Evolutionary conservation across 2,888 invertebrate genomes (phyloP).

Genomic region (Pherbina coryleti): DNA sequence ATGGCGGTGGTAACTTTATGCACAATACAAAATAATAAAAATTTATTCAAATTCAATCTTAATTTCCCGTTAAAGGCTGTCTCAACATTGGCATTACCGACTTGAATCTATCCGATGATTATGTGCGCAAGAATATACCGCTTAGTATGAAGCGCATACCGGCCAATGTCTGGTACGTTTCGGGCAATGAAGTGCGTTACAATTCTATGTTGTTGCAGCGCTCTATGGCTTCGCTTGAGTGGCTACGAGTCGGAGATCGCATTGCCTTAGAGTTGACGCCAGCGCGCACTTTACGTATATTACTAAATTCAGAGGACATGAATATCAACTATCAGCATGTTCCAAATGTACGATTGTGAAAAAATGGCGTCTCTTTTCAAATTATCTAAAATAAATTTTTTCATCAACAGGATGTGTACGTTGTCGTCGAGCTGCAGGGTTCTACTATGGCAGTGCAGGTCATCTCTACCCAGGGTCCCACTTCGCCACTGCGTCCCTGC

Average conservation of each 20-base stretch:
- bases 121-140: slow-evolving; percentile 77
- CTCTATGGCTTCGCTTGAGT: slow-evolving; percentile 79
- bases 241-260: slow-evolving; percentile 84
- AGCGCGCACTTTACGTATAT: slow-evolving; percentile 79
- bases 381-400: not conserved
- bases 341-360: slow-evolving; percentile 75
- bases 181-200: slow-evolving; percentile 77
- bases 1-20: not conserved
- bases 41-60: slow-evolving; percentile 29
- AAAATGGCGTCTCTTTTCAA: not conserved
- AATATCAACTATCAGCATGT: slow-evolving; percentile 82
- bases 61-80: slow-evolving; percentile 75
- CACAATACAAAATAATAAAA: not conserved
- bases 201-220: slow-evolving; percentile 77
- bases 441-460: slow-evolving; percentile 83
- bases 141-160: slow-evolving; percentile 76
- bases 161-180: slow-evolving; percentile 72
- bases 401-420: slow-evolving; percentile 79
- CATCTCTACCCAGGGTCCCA: slow-evolving; percentile 74
- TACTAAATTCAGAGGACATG: slow-evolving; percentile 86
- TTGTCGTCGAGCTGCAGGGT: slow-evolving; percentile 86
- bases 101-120: slow-evolving; percentile 75
- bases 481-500: slow-evolving; percentile 69
- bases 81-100: slow-evolving; percentile 85
- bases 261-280: slow-evolving; percentile 81